A percentile compares a stretch with the other conserved stretches of the same genome.
Conservation (phyloP, 2,113 vertebrate genomes). For the Hymenochirus boettgeri region DNA sequence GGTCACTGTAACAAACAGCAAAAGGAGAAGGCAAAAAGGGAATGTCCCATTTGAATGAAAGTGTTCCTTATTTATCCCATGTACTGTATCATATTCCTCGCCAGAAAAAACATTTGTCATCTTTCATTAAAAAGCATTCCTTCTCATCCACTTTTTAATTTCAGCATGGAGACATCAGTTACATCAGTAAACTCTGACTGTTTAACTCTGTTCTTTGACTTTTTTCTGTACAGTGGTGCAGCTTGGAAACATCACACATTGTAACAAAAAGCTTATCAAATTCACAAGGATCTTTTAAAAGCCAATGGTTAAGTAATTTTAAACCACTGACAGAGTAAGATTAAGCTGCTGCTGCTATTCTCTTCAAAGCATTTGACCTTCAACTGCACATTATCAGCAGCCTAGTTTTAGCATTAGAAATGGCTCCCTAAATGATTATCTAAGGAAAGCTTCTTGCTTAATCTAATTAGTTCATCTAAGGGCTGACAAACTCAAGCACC, state of each 20-base stretch:
- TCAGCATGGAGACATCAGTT: neutral
- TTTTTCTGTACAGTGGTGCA: neutral
- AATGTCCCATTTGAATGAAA: neutral
- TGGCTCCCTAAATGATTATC: conserved; percentile 67
- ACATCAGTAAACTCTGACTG: too few relatives aligned
- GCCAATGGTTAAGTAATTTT: conserved; percentile 40
- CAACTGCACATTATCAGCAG: conserved; percentile 56
- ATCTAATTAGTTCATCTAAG: conserved; percentile 66
- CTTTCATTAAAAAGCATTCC: neutral
- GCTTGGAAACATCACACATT: neutral
- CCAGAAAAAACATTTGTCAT: neutral
- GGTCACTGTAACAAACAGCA: too few relatives aligned
- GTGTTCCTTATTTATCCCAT: neutral
- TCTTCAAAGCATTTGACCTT: conserved; percentile 63
- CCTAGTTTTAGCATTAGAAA: conserved; percentile 54
- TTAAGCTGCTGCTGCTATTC: conserved; percentile 46
- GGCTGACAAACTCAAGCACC: conserved; percentile 46
- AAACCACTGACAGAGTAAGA: conserved; percentile 37
- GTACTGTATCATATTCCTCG: neutral
- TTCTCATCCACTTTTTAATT: neutral
- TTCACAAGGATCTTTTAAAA: conserved; percentile 24
- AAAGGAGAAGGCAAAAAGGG: neutral
- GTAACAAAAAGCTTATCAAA: conserved; percentile 3
- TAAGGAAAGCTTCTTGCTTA: conserved; percentile 68
- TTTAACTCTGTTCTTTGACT: neutral